phyloP scores from a whole-genome alignment of 2,888 invertebrate genomes.

The Epinotia brunnichana region DNA sequence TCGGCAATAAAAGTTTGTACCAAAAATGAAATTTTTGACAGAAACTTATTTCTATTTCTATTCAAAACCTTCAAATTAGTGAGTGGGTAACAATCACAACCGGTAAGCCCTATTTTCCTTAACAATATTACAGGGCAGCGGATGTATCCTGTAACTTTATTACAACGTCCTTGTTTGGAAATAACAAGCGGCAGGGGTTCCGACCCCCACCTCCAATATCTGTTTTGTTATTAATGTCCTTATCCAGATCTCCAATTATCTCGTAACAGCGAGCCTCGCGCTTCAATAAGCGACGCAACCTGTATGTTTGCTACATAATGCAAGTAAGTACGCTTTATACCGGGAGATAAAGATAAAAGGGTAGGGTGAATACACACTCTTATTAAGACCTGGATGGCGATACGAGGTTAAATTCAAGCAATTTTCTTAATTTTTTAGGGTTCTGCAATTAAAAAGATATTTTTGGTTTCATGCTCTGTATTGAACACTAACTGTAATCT shows the following conservation, averaged over 20 bases:
- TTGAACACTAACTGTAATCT: neutral
- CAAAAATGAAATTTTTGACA: too few species aligned
- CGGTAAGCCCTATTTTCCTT: slow-evolving; percentile 63
- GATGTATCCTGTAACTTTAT: slow-evolving; percentile 68
- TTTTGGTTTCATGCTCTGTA: neutral
- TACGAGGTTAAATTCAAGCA: slow-evolving; percentile 10
- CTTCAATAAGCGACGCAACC: slow-evolving; percentile 58
- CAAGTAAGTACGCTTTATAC: slow-evolving; percentile 44
- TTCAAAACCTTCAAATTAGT: slow-evolving; percentile 38
- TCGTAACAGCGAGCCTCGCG: slow-evolving; percentile 57
- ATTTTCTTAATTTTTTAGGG: neutral
- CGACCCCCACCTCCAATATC: slow-evolving; percentile 68
- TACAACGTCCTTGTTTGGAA: slow-evolving; percentile 72
- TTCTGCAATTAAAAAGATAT: neutral
- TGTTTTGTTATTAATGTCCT: slow-evolving; percentile 78
- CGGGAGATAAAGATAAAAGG: slow-evolving; percentile 27
- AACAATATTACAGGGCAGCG: slow-evolving; percentile 67
- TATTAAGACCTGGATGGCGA: slow-evolving; percentile 5
- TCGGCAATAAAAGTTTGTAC: too few species aligned
- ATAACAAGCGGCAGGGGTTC: slow-evolving; percentile 67
- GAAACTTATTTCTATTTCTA: slow-evolving; percentile 38
- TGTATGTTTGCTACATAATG: slow-evolving; percentile 55
- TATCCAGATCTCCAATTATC: slow-evolving; percentile 76
- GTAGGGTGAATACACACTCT: neutral
- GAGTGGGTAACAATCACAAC: slow-evolving; percentile 56